These are phyloP conservation scores for Brotula barbata DNA, from an alignment of 2,797 vertebrate genomes.

Conservation along the genomic window DNA sequence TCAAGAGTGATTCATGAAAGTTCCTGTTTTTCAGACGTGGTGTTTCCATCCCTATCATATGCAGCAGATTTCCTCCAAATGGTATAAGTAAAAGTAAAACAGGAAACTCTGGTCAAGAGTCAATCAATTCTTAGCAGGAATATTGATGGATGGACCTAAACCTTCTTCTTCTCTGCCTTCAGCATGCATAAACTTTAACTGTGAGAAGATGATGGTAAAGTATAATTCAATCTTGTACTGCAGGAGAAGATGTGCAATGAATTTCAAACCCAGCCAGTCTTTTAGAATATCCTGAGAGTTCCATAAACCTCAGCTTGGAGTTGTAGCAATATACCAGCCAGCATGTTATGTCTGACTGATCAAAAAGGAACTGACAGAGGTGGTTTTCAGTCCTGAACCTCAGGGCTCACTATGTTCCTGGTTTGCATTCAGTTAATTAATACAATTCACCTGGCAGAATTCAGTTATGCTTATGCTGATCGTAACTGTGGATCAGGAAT, in stretches of 20 bases:
- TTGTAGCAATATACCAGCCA: constrained; percentile 46
- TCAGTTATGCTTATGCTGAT: constrained; percentile 42
- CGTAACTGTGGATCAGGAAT: no score
- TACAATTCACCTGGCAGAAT: constrained; percentile 40
- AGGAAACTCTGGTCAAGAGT: constrained; percentile 20
- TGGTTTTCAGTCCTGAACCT: constrained; percentile 2
- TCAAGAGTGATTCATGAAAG: not conserved
- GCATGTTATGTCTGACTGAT: constrained; percentile 44
- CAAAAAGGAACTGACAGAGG: constrained; percentile 28
- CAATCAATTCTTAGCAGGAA: constrained; percentile 22
- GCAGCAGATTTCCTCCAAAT: constrained; percentile 16
- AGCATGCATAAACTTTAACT: constrained; percentile 32
- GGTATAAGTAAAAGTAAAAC: not conserved
- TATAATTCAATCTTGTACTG: constrained; percentile 35
- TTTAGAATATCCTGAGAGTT: constrained; percentile 41
- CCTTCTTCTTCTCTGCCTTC: constrained; percentile 19
- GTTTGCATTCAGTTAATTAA: constrained; percentile 44
- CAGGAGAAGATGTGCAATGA: not conserved
- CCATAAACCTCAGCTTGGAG: constrained; percentile 47
- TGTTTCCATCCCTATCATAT: constrained; percentile 9
- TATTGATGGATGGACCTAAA: constrained; percentile 36
- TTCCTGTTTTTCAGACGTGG: not conserved
- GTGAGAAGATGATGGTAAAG: constrained; percentile 28
- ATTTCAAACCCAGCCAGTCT: constrained; percentile 4
- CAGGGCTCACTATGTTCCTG: constrained; percentile 25